These are phyloP conservation scores for Eremophila alpestris DNA, from an alignment of 2,797 vertebrate genomes.

Conservation along the genomic window DNA sequence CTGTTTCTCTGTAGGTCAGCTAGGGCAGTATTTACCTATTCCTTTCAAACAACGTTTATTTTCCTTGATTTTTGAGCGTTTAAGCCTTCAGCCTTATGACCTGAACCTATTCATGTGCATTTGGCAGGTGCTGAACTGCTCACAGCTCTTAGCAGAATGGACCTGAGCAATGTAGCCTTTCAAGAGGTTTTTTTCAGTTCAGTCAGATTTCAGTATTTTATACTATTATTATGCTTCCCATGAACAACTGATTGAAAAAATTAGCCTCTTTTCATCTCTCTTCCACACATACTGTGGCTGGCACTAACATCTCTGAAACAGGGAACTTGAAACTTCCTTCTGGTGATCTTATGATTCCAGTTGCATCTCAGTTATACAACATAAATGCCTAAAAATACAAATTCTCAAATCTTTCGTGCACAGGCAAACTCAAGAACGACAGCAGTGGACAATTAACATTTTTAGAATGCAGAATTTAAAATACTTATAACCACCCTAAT, in stretches of 20 bases:
- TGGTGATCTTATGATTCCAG: slow-evolving; percentile 13
- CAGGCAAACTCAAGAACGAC: neutral
- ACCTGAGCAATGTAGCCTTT: neutral
- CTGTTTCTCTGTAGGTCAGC: neutral
- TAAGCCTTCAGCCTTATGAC: neutral
- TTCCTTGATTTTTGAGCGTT: neutral
- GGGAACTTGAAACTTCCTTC: slow-evolving; percentile 5
- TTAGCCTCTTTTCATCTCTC: neutral
- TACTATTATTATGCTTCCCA: neutral
- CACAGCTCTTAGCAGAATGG: neutral
- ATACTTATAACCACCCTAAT: neutral
- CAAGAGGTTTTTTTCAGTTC: neutral
- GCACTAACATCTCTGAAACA: neutral
- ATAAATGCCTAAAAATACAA: slow-evolving; percentile 1
- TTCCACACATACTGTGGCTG: neutral
- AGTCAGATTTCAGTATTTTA: neutral
- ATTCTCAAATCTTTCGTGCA: neutral
- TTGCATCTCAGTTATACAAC: slow-evolving; percentile 24
- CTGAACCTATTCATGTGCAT: neutral
- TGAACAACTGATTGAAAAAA: neutral
- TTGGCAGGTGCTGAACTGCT: neutral
- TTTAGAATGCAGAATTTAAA: neutral
- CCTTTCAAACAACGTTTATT: neutral
- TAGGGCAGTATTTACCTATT: neutral
- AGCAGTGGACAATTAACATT: neutral